Conservation (phyloP, 2,888 invertebrate species). For the Prenolepis imparis region DNA sequence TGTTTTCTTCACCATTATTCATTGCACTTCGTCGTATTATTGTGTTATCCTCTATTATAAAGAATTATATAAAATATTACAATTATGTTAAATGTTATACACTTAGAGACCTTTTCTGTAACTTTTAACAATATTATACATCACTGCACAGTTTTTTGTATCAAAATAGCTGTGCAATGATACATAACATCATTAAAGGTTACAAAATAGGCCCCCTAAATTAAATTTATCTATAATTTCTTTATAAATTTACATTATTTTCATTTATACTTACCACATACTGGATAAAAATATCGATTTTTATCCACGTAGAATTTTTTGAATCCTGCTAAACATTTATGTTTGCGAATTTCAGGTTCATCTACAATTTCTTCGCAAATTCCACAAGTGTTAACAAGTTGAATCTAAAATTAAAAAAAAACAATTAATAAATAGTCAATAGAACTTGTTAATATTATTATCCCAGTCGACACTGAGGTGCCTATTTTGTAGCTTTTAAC, state of each 20-base stretch:
- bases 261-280: not conserved
- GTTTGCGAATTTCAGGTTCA: not conserved
- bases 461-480: no score
- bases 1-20: constrained; percentile 1
- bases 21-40: not conserved
- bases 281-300: not conserved
- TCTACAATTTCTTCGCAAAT: not conserved
- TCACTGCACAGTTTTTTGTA: no score
- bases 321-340: not conserved
- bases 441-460: not conserved
- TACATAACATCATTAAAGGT: no score
- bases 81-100: no score
- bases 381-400: not conserved
- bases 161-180: no score
- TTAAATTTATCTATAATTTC: not conserved
- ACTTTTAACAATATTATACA: no score
- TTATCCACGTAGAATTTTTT: not conserved
- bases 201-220: no score
- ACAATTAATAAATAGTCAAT: not conserved
- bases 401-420: not conserved
- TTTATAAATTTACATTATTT: not conserved
- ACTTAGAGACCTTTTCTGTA: no score
- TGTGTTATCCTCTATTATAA: not conserved
- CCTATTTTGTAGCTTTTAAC: no score
- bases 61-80: not conserved